Percentiles rank a stretch among this genome's conserved stretches.
Evolutionary conservation across 2,888 invertebrate species (phyloP).

Genomic region (Ichneumoninae sp.): DNA sequence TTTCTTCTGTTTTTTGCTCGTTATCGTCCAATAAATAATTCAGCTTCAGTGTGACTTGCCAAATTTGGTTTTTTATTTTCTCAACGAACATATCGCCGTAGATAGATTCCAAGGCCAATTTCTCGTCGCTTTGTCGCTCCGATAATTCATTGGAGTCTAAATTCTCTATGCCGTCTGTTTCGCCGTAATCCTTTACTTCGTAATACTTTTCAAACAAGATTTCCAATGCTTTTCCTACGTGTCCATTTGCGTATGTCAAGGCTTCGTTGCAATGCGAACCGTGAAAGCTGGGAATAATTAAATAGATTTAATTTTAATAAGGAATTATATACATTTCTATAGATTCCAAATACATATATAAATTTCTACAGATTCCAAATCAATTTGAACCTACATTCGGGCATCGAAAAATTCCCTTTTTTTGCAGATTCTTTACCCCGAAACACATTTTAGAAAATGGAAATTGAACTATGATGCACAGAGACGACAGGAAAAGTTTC

Average conservation of each 20-base stretch:
- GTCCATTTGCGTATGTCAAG: slow-evolving; percentile 88
- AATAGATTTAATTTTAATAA: slow-evolving; percentile 10
- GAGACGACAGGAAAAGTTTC: too few species aligned
- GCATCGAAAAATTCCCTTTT: too few species aligned
- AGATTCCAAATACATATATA: too few species aligned
- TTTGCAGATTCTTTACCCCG: too few species aligned
- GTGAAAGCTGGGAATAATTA: slow-evolving; percentile 88
- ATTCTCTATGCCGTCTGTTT: slow-evolving; percentile 81
- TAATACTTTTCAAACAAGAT: slow-evolving; percentile 91
- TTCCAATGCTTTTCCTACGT: slow-evolving; percentile 90
- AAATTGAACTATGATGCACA: too few species aligned
- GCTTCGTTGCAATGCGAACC: slow-evolving; percentile 91
- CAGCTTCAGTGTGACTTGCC: slow-evolving; percentile 89
- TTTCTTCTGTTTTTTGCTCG: slow-evolving; percentile 82
- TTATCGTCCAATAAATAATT: slow-evolving; percentile 88
- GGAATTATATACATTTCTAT: too few species aligned
- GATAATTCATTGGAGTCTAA: slow-evolving; percentile 85
- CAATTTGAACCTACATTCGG: too few species aligned
- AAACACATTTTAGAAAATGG: too few species aligned
- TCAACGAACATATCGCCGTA: slow-evolving; percentile 90
- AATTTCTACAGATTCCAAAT: too few species aligned
- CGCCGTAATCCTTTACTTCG: slow-evolving; percentile 83
- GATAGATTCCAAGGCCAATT: slow-evolving; percentile 91
- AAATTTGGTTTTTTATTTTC: slow-evolving; percentile 89
- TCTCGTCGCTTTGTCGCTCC: slow-evolving; percentile 90